phyloP scores from a whole-genome alignment of 2,797 vertebrate genomes.

The Scolopax rusticola region DNA sequence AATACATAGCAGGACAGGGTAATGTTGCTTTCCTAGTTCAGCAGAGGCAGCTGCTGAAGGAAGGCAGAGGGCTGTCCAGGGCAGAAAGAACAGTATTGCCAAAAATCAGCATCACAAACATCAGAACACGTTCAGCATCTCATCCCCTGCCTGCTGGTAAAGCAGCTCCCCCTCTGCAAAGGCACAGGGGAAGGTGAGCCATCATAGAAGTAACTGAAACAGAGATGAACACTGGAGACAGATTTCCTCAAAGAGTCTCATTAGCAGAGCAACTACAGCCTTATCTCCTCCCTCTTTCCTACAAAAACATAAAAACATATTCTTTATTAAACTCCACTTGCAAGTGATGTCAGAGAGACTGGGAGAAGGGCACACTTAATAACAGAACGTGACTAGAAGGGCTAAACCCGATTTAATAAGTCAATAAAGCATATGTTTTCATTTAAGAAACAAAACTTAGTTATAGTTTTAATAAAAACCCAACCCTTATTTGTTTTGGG shows the following conservation, averaged over 20 bases:
- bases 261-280: neutral
- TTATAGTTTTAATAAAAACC: conserved; percentile 56
- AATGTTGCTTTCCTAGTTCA: neutral
- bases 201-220: fast-evolving
- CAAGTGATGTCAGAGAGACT: conserved; percentile 19
- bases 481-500: conserved; percentile 51
- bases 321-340: conserved; percentile 44
- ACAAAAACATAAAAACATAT: conserved; percentile 36
- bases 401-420: conserved; percentile 34
- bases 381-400: conserved; percentile 52
- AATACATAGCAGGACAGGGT: neutral
- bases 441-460: conserved; percentile 40
- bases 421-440: conserved; percentile 48
- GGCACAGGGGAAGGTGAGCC: neutral
- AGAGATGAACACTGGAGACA: neutral
- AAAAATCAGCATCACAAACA: neutral
- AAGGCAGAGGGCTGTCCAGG: neutral
- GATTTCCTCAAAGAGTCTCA: neutral
- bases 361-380: conserved; percentile 5
- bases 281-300: conserved; percentile 39
- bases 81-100: neutral
- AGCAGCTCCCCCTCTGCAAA: neutral
- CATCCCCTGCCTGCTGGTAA: neutral
- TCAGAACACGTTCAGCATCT: neutral
- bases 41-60: neutral